Base-by-base conservation (phyloP, 2,797 vertebrate genomes). In the Sternotherus odoratus region DNA sequence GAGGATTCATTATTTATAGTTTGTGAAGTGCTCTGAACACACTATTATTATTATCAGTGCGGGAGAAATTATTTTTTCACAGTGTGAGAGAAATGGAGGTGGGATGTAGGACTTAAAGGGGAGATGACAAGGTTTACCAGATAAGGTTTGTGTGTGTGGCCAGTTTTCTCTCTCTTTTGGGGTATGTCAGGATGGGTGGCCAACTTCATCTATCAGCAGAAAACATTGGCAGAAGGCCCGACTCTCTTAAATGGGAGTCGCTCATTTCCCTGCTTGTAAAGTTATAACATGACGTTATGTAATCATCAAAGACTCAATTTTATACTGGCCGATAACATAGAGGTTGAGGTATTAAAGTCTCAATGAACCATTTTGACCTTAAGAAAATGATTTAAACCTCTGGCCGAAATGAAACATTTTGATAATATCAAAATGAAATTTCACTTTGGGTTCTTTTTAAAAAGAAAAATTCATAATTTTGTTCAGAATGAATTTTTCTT, bases 371-470 rank as follows among this genome's bases (percentile, higher is more conserved):
- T 56, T 28, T 56, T 56, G 54, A 28, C 54, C 54, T 28, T 56
- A 56, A 13, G 54, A 56, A 56, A 56, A 12, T 28, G 3, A 28
- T 56, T 56, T 13, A 56, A 56, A 28, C 54, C 54, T 56, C 54
- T 56, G 28, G 28, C 12, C 12, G 12, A 56, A 56, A 56, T 26
- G 54, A 56, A 12, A 28, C 26, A 28, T 12, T 56, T 56, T 26
- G 54, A 56, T 26, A 56, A 56, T 81, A 92, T 93, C 94, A 85
- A 94, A 95, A 94, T 90, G 92, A 83, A 95, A 93, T 92, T 63
- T 79, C 94, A 93, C 94, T 89, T 88, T 83, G 88, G 93, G 91
- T 85, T 95, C 94, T 57, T 82, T 82, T 93, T 96, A 74, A 57
- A 39, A 50, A 75, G 89, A 86, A 95, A 95, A 94, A 93, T 54